Conservation (phyloP, 2,113 vertebrate genomes). For the Dipodomys spectabilis region DNA sequence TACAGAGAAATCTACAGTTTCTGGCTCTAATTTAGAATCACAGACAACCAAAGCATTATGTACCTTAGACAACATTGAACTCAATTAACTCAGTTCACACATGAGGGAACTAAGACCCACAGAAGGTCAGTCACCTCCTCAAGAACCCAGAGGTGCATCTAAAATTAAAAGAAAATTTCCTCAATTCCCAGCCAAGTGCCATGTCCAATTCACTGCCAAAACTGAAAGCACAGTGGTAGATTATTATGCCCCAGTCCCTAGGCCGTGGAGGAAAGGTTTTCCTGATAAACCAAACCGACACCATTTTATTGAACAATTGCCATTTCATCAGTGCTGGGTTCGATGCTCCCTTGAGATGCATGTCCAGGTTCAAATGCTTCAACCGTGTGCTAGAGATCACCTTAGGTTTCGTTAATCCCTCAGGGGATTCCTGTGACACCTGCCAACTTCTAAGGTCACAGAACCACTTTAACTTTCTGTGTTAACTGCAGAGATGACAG, state of each 20-base stretch:
- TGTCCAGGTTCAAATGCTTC: conserved; percentile 1
- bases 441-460: conserved; percentile 15
- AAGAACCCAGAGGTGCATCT: neutral
- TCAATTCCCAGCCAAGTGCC: neutral
- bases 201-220: neutral
- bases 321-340: neutral
- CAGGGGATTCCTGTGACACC: neutral
- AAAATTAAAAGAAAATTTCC: neutral
- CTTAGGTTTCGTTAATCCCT: neutral
- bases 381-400: neutral
- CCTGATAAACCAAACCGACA: conserved; percentile 15
- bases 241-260: neutral
- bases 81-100: neutral
- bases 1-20: neutral
- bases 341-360: neutral
- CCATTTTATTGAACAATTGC: neutral
- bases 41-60: neutral
- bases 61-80: neutral
- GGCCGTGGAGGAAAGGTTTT: neutral
- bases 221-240: neutral
- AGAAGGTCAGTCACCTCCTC: neutral
- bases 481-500: neutral
- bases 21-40: conserved; percentile 19
- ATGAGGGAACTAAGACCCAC: neutral
- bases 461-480: conserved; percentile 25